Base-by-base conservation (phyloP, 1,140 invertebrate species). In the Aricia agestis region DNA sequence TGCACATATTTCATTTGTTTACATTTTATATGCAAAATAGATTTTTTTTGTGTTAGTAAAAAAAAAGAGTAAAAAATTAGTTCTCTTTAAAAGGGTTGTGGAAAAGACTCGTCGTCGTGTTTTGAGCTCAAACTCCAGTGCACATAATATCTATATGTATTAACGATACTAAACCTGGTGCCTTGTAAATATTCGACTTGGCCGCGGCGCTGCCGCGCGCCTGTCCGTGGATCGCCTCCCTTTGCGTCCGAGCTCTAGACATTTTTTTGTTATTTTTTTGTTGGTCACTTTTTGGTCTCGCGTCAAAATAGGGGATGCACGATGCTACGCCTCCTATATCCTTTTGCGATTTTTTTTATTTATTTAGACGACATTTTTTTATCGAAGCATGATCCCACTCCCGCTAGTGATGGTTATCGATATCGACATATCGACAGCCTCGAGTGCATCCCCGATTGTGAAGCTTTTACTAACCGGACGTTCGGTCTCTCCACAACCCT, bases 281-380 rank as follows among this genome's bases (percentile, higher is more conserved):
- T 70, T 78, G 82, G 17, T 69, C 58, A 69, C 17, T 77, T 81
- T 82, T 79, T 79, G 76, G 74, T 83, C 85, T 89, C 87, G 87
- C 89, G 89, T 87, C 86, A 82, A 84, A 79, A 83, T 85, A 85
- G 89, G 89, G 87, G 87, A 91, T 91, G 89, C 89, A 91, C 89
- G 89, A 84, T 91, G 89, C 89, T 91, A 87, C 77, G 82, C 74
- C 82, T 83, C 82, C 84, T 85, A 81, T 73, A 81, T 86, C 82
- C 85, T 81, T 78, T 78, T 85, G 19, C 31, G 68, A 66, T 69
- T 59, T 42, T 69, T 66, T 67, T 69, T 72, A 41, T 72, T 72
- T 63, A 45, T 66, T 71, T 61, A 72, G 10, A 69, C 71, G 72
- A 65, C 68, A 67, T 36, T 41, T 63, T 52, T 25, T 59, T 18